Evolutionary conservation across 2,888 invertebrate genomes (phyloP).

Genomic region (Acronicta psi): DNA sequence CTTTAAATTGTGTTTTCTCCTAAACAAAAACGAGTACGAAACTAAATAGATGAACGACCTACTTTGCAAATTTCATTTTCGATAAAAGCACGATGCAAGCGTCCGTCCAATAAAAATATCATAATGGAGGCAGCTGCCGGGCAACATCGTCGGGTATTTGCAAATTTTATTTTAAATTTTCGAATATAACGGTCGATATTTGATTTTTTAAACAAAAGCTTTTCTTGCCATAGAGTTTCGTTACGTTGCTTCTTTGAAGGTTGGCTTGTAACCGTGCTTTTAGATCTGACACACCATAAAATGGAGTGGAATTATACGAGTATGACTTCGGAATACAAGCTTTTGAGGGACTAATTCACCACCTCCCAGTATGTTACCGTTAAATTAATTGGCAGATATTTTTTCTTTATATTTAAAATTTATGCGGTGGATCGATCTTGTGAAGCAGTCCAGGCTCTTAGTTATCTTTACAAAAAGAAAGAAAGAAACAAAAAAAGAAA

Average conservation of each 20-base stretch:
- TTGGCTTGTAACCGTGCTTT: too few species aligned
- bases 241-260: not conserved
- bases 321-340: too few species aligned
- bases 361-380: too few species aligned
- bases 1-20: not conserved
- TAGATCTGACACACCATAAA: too few species aligned
- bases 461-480: too few species aligned
- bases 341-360: too few species aligned
- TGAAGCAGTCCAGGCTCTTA: too few species aligned
- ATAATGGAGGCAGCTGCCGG: slow-evolving; percentile 13
- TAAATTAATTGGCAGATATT: too few species aligned
- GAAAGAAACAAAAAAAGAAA: too few species aligned
- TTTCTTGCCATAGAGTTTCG: not conserved
- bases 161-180: slow-evolving; percentile 19
- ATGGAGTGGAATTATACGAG: too few species aligned
- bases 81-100: slow-evolving; percentile 27
- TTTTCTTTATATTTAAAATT: too few species aligned
- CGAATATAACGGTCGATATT: not conserved
- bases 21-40: slow-evolving; percentile 1
- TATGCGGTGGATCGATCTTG: too few species aligned
- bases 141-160: slow-evolving; percentile 6
- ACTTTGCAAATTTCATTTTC: slow-evolving; percentile 27
- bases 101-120: slow-evolving; percentile 35
- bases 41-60: slow-evolving; percentile 1
- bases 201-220: not conserved